Conservation (phyloP, 2,888 invertebrate species). For the Temnothorax unifasciatus region DNA sequence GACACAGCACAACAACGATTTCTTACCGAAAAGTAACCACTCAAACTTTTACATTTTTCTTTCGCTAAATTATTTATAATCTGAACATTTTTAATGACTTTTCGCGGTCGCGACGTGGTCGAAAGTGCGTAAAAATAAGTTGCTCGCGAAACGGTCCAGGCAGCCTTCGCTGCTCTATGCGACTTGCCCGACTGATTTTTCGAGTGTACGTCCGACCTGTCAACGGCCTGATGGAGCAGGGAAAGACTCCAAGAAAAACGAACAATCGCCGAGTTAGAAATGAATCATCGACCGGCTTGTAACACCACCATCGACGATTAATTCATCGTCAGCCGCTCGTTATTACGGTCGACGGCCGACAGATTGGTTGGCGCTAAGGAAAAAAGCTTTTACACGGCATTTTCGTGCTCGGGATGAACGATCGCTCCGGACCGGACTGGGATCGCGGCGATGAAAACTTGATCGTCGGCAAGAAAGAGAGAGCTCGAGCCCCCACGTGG, state of each 20-base stretch:
- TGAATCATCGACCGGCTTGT: constrained; percentile 33
- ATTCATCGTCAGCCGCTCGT: constrained; percentile 57
- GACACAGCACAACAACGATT: background rate
- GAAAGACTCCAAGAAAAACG: constrained; percentile 56
- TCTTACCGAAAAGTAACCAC: background rate
- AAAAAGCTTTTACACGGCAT: constrained; percentile 43
- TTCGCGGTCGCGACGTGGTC: constrained; percentile 12
- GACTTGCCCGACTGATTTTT: constrained; percentile 42
- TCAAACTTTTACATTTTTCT: background rate
- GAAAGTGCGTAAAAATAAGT: constrained; percentile 31
- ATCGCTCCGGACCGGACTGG: constrained; percentile 19
- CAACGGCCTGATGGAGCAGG: constrained; percentile 40
- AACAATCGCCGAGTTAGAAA: constrained; percentile 31
- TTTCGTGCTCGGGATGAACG: constrained; percentile 34
- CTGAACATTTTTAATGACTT: constrained; percentile 7
- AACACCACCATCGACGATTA: constrained; percentile 38
- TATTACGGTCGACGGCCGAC: constrained; percentile 58
- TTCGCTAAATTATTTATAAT: background rate
- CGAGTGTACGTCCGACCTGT: constrained; percentile 21
- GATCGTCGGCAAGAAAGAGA: constrained; percentile 49
- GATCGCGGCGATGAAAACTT: constrained; percentile 65
- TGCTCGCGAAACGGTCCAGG: background rate
- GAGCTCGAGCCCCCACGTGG: constrained; percentile 36
- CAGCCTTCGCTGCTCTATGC: constrained; percentile 4
- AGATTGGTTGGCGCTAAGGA: constrained; percentile 31